Conservation (phyloP, 2,888 invertebrate genomes). For the Thysanoteuthis rhombus region DNA sequence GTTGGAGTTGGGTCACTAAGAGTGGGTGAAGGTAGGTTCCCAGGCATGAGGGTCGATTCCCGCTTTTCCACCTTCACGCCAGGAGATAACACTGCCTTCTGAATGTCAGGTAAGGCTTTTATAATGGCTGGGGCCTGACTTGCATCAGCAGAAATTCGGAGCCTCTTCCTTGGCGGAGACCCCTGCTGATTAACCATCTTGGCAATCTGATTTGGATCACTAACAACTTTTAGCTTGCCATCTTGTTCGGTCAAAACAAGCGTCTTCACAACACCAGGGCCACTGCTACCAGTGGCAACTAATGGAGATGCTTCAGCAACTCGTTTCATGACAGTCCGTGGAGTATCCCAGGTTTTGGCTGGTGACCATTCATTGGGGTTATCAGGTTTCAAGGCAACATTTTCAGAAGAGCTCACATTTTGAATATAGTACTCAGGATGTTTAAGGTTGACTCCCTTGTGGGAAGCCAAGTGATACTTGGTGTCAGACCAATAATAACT, state of each 20-base stretch:
- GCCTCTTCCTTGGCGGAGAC: not conserved
- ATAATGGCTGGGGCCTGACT: constrained; percentile 17
- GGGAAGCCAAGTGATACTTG: constrained; percentile 16
- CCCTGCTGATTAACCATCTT: constrained; percentile 21
- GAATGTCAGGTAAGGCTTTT: constrained; percentile 25
- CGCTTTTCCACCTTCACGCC: not conserved
- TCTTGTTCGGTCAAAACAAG: constrained; percentile 27
- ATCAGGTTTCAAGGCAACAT: not conserved
- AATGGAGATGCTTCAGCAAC: not conserved
- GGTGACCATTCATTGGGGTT: not conserved
- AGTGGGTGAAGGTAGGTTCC: constrained; percentile 22
- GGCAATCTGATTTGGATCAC: constrained; percentile 22
- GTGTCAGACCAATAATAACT: constrained; percentile 27
- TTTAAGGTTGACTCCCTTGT: not conserved
- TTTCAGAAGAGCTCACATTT: constrained; percentile 13
- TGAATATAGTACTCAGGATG: constrained; percentile 16
- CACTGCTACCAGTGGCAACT: not conserved
- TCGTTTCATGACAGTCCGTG: not conserved
- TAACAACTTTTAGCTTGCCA: constrained; percentile 23
- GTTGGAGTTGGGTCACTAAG: constrained; percentile 19
- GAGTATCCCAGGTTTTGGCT: not conserved
- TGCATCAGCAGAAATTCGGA: not conserved
- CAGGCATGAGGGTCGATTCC: not conserved
- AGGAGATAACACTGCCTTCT: not conserved
- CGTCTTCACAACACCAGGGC: constrained; percentile 15